Conservation (phyloP, 2,888 invertebrate species). For the Cenopis cana region DNA sequence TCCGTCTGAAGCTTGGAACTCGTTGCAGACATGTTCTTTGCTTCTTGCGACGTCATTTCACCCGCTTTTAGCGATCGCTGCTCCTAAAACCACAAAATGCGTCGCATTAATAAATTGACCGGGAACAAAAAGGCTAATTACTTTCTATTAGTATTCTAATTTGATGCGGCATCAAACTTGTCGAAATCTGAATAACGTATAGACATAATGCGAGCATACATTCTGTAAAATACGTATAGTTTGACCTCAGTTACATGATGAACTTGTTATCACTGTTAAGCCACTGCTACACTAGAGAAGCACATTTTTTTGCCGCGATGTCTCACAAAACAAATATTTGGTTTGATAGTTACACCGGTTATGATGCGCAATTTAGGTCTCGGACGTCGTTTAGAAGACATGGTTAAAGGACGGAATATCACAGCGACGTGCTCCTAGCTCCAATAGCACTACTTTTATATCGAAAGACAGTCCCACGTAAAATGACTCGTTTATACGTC, state of each 20-base stretch:
- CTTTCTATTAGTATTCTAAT: slow-evolving; percentile 40
- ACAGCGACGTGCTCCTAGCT: slow-evolving; percentile 63
- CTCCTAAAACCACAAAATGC: slow-evolving; percentile 85
- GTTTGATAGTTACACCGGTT: slow-evolving; percentile 75
- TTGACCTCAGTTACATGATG: slow-evolving; percentile 55
- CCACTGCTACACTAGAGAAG: slow-evolving; percentile 57
- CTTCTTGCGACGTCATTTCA: slow-evolving; percentile 93
- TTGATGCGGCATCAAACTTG: slow-evolving; percentile 38
- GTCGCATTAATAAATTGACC: slow-evolving; percentile 33
- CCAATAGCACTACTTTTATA: slow-evolving; percentile 74
- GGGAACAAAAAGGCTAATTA: slow-evolving; percentile 36
- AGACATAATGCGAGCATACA: slow-evolving; percentile 18
- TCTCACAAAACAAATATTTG: slow-evolving; percentile 71
- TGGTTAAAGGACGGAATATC: slow-evolving; percentile 61
- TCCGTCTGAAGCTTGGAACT: slow-evolving; percentile 94
- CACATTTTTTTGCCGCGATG: slow-evolving; percentile 58
- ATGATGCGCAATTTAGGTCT: slow-evolving; percentile 79
- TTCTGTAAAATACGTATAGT: slow-evolving; percentile 46
- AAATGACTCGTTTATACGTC: slow-evolving; percentile 68
- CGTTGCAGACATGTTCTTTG: slow-evolving; percentile 93
- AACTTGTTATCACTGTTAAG: slow-evolving; percentile 65
- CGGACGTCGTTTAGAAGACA: slow-evolving; percentile 76
- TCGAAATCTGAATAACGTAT: slow-evolving; percentile 28
- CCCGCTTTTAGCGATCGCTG: slow-evolving; percentile 93
- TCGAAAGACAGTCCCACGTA: slow-evolving; percentile 73